phyloP scores from a whole-genome alignment of 1,140 invertebrate species.

The Hermetia illucens region DNA sequence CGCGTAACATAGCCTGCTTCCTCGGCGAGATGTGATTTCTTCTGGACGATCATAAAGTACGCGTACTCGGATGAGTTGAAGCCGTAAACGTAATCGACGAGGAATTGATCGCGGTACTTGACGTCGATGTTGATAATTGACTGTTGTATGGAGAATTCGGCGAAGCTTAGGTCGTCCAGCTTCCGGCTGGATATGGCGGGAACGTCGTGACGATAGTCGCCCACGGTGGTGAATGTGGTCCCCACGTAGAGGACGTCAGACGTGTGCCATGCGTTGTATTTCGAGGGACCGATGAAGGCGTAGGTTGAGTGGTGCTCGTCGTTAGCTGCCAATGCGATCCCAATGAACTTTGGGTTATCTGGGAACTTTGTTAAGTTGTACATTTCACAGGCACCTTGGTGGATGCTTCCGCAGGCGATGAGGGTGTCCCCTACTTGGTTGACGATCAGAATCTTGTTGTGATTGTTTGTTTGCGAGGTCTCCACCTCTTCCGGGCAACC shows the following conservation, averaged over 20 bases:
- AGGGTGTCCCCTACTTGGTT: constrained; percentile 63
- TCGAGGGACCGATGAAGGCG: constrained; percentile 86
- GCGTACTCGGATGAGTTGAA: constrained; percentile 90
- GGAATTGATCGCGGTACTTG: constrained; percentile 85
- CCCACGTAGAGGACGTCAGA: constrained; percentile 85
- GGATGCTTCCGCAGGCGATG: constrained; percentile 76
- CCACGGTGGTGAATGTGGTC: constrained; percentile 84
- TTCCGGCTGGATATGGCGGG: constrained; percentile 81
- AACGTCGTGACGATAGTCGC: constrained; percentile 84
- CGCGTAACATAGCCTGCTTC: constrained; percentile 81
- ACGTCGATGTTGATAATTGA: constrained; percentile 83
- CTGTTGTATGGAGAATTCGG: constrained; percentile 76
- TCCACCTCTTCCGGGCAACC: constrained; percentile 59
- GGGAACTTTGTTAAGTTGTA: constrained; percentile 74
- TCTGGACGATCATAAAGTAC: constrained; percentile 91
- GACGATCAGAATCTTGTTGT: constrained; percentile 84
- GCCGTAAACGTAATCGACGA: constrained; percentile 90
- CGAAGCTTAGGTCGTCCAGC: constrained; percentile 60
- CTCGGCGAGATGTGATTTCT: constrained; percentile 76
- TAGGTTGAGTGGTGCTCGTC: constrained; percentile 82
- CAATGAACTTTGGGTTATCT: constrained; percentile 51
- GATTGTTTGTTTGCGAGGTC: constrained; percentile 60
- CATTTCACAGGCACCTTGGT: constrained; percentile 77
- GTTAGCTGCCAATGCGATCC: constrained; percentile 75
- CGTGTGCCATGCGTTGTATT: constrained; percentile 58